Conservation (phyloP, 2,888 invertebrate genomes). For the Caenorhabditis afra region DNA sequence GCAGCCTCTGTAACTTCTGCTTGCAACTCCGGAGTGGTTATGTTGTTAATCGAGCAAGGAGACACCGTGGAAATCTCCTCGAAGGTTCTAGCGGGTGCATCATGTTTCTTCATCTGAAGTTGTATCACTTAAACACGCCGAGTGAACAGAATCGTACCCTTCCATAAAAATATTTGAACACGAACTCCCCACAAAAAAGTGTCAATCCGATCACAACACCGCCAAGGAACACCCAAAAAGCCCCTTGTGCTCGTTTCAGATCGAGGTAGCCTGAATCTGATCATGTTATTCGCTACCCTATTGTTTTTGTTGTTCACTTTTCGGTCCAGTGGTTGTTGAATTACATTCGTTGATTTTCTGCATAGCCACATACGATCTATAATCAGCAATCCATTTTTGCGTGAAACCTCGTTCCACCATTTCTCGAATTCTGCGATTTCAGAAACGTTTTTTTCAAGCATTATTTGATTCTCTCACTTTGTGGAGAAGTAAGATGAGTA, state of each 20-base stretch:
- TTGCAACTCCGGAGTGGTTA: conserved; percentile 10
- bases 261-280: conserved; percentile 65
- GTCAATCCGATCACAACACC: conserved; percentile 61
- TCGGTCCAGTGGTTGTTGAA: conserved; percentile 54
- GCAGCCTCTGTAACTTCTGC: conserved; percentile 1
- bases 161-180: conserved; percentile 33
- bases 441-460: conserved; percentile 6
- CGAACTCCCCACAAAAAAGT: conserved; percentile 55
- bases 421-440: conserved; percentile 72
- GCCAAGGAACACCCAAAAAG: conserved; percentile 73
- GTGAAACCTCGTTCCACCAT: conserved; percentile 77
- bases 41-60: conserved; percentile 24
- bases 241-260: conserved; percentile 74
- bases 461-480: conserved; percentile 40
- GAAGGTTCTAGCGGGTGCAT: conserved; percentile 7
- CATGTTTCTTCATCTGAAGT: conserved; percentile 31
- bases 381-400: conserved; percentile 76
- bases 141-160: no score
- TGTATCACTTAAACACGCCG: no score
- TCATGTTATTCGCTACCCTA: background rate
- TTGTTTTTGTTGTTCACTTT: conserved; percentile 25
- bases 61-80: conserved; percentile 43
- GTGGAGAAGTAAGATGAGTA: conserved; percentile 68
- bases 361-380: conserved; percentile 64
- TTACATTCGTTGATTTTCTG: conserved; percentile 64